phyloP scores from a whole-genome alignment of 35 echinoderm and acorn worm genomes.

The Ophiothrix spiculata region DNA sequence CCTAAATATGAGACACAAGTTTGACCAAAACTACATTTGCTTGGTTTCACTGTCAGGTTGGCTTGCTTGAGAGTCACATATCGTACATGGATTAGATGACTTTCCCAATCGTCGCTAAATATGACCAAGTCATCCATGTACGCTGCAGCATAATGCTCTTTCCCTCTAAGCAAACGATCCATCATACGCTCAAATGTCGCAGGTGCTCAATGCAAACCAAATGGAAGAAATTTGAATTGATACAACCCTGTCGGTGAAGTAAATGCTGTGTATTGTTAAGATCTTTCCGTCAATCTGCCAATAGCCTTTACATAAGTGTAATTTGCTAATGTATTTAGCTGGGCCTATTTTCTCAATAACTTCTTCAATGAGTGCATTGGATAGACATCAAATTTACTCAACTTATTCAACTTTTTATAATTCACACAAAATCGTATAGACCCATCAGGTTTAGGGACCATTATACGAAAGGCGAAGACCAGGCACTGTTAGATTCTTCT shows the following conservation, averaged over 20 bases:
- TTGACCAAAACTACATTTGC: conserved; percentile 41
- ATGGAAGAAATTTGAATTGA: background rate
- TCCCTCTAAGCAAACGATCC: conserved; percentile 18
- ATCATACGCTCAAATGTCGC: conserved; percentile 50
- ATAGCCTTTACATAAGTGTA: conserved; percentile 49
- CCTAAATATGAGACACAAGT: conserved; percentile 40
- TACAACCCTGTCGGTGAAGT: background rate
- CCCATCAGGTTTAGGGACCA: too few relatives aligned
- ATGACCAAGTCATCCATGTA: conserved; percentile 50
- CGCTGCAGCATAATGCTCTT: background rate
- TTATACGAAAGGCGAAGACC: too few relatives aligned
- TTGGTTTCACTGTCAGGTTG: conserved; percentile 44
- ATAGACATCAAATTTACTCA: conserved; percentile 61
- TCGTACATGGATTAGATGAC: background rate
- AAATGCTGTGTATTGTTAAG: conserved; percentile 31
- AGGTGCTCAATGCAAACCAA: conserved; percentile 43
- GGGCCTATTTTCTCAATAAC: conserved; percentile 28
- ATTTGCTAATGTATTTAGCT: conserved; percentile 34
- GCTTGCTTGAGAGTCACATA: conserved; percentile 4
- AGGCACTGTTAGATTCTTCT: conserved; percentile 26
- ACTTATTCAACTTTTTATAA: too few relatives aligned
- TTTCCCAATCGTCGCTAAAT: conserved; percentile 37
- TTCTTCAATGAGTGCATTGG: conserved; percentile 51
- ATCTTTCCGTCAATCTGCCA: conserved; percentile 18
- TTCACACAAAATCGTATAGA: too few relatives aligned